Evolutionary conservation across 1,140 invertebrate species (phyloP), one percentile per base, ranked within the genome.

Genomic region (Cydia pomonella): DNA sequence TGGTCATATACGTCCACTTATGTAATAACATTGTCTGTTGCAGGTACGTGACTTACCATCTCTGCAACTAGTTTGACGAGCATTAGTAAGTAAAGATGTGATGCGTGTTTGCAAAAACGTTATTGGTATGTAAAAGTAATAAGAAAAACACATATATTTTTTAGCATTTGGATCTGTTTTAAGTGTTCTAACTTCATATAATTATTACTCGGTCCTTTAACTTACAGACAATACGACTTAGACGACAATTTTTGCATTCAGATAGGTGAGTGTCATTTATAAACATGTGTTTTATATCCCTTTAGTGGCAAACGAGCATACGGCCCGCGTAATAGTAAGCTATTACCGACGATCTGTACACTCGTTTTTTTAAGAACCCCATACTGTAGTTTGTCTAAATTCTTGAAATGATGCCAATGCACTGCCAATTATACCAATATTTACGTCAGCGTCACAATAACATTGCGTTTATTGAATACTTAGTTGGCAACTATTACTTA

Each of bases 21-120:
- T 59, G 53, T 59, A 59, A 59, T 23, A 59, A 23, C 23, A 59
- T 59, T 59, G 53, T 59, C 21, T 59, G 53, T 59, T 59, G 53
- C 53, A 59, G 53, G 53, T 59, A 59, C 53, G 53, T 59, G 53
- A 59, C 53, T 59, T 50, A 7, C 33, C 18, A 59, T 23, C 18
- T 59, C 13, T 47, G 53, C 53, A 59, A 59, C 53, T 23, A 59
- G 53, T 59, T 59, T 59, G 18, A 23, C 21, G 53, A 12, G 53
- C 5, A n/a, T 23, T 59, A 10, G 53, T 59, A 59, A 23, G 53
- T 59, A 59, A 59, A 59, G 18, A 10, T 18, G n/a, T 6, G 9
- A 59, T 59, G 2, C 23, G 53, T 21, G 18, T 59, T 21, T 50
- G 47, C 0, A 18, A 50, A n/a, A 44, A 44, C 10, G n/a, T 53